phyloP scores from a whole-genome alignment of 2,113 vertebrate species.

The Paramisgurnus dabryanus region DNA sequence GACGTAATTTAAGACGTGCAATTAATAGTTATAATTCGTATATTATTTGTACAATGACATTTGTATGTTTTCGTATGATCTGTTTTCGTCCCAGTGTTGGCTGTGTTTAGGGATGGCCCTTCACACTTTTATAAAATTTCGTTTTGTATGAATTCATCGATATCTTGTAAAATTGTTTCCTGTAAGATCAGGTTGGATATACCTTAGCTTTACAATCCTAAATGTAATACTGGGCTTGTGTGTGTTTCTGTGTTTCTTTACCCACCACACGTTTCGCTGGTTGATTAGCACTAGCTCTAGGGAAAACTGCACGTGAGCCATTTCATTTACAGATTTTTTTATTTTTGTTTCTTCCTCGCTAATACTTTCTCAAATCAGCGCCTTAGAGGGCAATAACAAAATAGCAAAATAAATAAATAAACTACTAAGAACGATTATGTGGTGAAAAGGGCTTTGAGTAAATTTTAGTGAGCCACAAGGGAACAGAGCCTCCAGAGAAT shows the following conservation, averaged over 20 bases:
- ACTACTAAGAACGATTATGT: constrained; percentile 45
- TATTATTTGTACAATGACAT: too few relatives aligned
- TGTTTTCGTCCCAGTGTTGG: too few relatives aligned
- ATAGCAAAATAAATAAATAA: constrained; percentile 37
- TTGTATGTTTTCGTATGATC: too few relatives aligned
- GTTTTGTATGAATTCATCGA: neutral
- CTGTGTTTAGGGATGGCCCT: too few relatives aligned
- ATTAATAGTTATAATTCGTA: too few relatives aligned
- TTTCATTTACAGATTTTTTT: constrained; percentile 39
- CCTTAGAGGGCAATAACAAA: constrained; percentile 37
- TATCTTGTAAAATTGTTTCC: too few relatives aligned
- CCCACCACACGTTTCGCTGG: neutral
- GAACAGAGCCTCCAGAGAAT: constrained; percentile 44
- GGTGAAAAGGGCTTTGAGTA: constrained; percentile 43
- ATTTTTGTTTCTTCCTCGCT: constrained; percentile 32
- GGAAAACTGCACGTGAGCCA: constrained; percentile 40
- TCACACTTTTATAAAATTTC: too few relatives aligned
- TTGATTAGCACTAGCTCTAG: constrained; percentile 22
- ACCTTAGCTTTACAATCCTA: too few relatives aligned
- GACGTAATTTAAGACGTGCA: too few relatives aligned
- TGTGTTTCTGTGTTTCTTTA: neutral
- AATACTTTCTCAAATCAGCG: constrained; percentile 39
- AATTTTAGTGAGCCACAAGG: constrained; percentile 38
- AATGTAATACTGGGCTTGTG: neutral
- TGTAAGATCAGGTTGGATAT: too few relatives aligned